Conservation (phyloP, 2,113 vertebrate genomes). For the Columbina picui region DNA sequence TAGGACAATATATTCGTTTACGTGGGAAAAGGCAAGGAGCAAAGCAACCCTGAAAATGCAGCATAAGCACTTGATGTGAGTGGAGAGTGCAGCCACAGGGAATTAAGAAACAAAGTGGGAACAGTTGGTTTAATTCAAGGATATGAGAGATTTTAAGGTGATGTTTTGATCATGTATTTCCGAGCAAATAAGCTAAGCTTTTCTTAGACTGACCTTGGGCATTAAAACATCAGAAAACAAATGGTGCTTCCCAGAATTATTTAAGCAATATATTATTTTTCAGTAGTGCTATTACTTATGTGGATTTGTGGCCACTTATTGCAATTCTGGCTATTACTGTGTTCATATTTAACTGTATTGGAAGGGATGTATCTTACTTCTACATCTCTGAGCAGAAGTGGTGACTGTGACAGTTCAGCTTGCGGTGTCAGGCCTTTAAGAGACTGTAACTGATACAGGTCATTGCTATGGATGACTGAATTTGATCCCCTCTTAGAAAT, state of each 20-base stretch:
- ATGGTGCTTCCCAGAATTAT: not conserved
- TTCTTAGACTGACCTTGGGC: not conserved
- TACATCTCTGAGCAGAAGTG: too few species aligned
- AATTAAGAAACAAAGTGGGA: not conserved
- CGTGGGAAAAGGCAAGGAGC: fast-evolving
- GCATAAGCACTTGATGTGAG: fast-evolving
- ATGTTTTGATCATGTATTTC: not conserved
- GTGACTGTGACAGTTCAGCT: too few species aligned
- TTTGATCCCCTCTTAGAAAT: too few species aligned
- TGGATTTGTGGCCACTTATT: not conserved
- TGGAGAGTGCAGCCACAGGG: not conserved
- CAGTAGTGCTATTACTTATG: not conserved
- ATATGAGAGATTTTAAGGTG: not conserved
- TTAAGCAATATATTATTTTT: not conserved
- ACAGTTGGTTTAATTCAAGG: not conserved
- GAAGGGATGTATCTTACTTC: not conserved
- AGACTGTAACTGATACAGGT: too few species aligned
- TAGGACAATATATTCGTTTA: fast-evolving
- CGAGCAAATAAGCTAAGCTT: fast-evolving
- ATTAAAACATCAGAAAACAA: not conserved
- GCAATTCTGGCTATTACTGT: not conserved
- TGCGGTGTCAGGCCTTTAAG: too few species aligned
- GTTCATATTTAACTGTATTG: not conserved
- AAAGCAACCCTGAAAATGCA: not conserved
- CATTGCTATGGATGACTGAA: too few species aligned